A percentile compares a stretch with the other conserved stretches of the same genome.
These are phyloP conservation scores for Nomia melanderi DNA, from an alignment of 1,140 invertebrate genomes.

Conservation along the genomic window DNA sequence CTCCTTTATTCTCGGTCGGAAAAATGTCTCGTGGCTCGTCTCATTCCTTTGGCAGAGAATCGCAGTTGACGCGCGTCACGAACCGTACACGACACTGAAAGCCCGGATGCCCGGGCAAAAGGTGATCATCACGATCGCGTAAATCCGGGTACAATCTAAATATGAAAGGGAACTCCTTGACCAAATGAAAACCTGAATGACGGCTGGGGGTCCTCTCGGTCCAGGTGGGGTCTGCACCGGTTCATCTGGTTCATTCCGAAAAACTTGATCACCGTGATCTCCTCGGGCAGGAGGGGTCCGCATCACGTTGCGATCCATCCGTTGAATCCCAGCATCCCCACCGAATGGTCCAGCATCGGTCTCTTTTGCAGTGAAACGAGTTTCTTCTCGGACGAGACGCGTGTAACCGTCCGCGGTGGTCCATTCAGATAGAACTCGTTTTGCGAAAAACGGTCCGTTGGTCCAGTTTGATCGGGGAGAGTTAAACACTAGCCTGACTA, in stretches of 20 bases:
- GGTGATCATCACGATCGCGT: constrained; percentile 54
- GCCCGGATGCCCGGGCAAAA: constrained; percentile 34
- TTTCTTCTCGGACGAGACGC: constrained; percentile 36
- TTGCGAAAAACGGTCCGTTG: constrained; percentile 22
- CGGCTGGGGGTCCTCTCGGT: constrained; percentile 77
- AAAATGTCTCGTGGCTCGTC: constrained; percentile 38
- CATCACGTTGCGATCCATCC: constrained; percentile 1
- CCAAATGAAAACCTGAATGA: constrained; percentile 73
- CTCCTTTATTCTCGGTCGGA: constrained; percentile 42
- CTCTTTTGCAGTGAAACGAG: constrained; percentile 44
- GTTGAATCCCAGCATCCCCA: constrained; percentile 50
- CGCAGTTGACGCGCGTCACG: constrained; percentile 33
- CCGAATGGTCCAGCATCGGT: constrained; percentile 43
- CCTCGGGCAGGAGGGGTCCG: constrained; percentile 21
- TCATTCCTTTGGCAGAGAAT: constrained; percentile 47
- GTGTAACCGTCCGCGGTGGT: constrained; percentile 51
- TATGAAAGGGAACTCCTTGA: constrained; percentile 70
- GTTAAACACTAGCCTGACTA: not conserved
- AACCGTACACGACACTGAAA: constrained; percentile 52
- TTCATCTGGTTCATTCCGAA: constrained; percentile 68
- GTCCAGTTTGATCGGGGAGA: constrained; percentile 2
- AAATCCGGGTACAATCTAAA: constrained; percentile 67
- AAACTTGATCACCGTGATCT: constrained; percentile 64
- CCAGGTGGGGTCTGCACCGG: constrained; percentile 81
- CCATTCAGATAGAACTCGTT: constrained; percentile 50